Conservation (phyloP, 2,797 vertebrate genomes). For the Anabas testudineus region DNA sequence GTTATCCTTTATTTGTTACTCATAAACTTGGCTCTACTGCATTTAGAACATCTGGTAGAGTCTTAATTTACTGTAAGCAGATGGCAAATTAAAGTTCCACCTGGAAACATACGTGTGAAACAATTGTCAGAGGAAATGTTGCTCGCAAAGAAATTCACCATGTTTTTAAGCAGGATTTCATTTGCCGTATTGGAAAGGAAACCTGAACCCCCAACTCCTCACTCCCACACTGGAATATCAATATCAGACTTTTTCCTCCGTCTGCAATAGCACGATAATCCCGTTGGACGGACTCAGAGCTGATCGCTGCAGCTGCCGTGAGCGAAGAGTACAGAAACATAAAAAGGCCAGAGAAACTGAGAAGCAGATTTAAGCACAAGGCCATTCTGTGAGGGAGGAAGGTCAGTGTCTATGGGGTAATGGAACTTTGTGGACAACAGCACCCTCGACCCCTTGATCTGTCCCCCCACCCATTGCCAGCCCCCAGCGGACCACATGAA, state of each 20-base stretch:
- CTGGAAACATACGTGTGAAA: too few species aligned
- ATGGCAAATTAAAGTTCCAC: too few species aligned
- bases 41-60: too few species aligned
- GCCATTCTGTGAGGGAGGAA: constrained; percentile 69
- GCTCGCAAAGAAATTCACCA: too few species aligned
- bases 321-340: constrained; percentile 17
- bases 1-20: too few species aligned
- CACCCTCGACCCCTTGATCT: constrained; percentile 57
- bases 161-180: constrained; percentile 20
- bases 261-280: constrained; percentile 43
- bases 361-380: constrained; percentile 60
- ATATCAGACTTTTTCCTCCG: constrained; percentile 51
- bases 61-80: too few species aligned
- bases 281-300: constrained; percentile 12
- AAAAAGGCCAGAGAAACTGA: constrained; percentile 10
- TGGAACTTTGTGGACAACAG: constrained; percentile 71
- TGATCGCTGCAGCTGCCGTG: constrained; percentile 66
- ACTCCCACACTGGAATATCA: constrained; percentile 69
- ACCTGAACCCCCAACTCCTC: constrained; percentile 45
- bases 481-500: constrained; percentile 35
- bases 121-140: too few species aligned
- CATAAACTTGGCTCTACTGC: too few species aligned
- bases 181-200: constrained; percentile 26
- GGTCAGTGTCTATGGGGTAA: constrained; percentile 71
- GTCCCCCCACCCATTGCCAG: constrained; percentile 32